Conservation (phyloP, 2,797 vertebrate genomes). For the Molossus molossus region DNA sequence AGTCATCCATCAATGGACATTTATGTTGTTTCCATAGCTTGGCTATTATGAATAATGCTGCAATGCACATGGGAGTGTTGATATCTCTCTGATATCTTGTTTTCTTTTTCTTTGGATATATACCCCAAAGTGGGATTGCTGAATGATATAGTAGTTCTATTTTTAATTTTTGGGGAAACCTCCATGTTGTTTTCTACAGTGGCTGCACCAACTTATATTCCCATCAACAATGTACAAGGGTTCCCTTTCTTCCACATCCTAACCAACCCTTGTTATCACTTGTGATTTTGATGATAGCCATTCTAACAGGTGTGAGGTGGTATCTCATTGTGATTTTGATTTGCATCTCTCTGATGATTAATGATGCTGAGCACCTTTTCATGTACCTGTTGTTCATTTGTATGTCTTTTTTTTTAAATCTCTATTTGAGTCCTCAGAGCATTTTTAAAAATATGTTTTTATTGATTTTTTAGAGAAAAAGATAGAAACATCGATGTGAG, state of each 20-base stretch:
- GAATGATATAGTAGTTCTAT: background rate
- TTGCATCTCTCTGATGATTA: too few species aligned
- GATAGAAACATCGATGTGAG: too few species aligned
- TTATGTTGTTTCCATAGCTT: background rate
- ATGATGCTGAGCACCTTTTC: background rate
- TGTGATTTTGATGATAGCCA: too few species aligned
- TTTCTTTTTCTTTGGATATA: background rate
- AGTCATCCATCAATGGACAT: background rate
- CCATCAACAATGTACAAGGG: background rate
- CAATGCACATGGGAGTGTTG: background rate
- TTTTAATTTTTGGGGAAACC: background rate
- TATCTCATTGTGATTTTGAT: too few species aligned
- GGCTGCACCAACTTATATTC: background rate
- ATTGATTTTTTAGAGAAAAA: too few species aligned
- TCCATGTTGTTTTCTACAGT: background rate
- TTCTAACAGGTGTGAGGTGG: too few species aligned
- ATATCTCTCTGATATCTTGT: background rate
- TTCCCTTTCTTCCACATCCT: background rate
- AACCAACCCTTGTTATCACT: background rate
- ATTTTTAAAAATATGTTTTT: too few species aligned
- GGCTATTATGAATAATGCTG: background rate
- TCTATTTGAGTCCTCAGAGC: too few species aligned
- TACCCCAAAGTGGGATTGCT: background rate
- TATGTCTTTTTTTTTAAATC: background rate
- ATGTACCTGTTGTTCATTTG: background rate